phyloP scores from a whole-genome alignment of 2,888 invertebrate genomes.

The Pogonocherus hispidulus region DNA sequence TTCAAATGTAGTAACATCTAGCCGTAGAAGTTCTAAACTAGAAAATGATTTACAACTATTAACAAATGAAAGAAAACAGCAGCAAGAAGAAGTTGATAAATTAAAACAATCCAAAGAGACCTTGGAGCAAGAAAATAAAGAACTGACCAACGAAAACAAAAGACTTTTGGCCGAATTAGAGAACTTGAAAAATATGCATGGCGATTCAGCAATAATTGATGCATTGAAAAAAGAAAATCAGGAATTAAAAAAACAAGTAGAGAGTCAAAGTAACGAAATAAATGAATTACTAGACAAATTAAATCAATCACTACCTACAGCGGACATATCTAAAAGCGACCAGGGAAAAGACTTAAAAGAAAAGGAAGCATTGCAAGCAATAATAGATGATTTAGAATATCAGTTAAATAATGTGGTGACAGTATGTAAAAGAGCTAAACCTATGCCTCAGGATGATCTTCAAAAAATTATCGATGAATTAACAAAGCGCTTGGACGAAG shows the following conservation, averaged over 20 bases:
- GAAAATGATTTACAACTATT: constrained; percentile 48
- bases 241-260: constrained; percentile 54
- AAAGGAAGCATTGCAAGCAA: constrained; percentile 56
- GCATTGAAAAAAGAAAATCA: constrained; percentile 55
- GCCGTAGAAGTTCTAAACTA: constrained; percentile 46
- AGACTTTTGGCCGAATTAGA: constrained; percentile 30
- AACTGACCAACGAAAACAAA: constrained; percentile 32
- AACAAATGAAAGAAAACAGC: constrained; percentile 27
- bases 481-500: constrained; percentile 53
- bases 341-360: constrained; percentile 55
- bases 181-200: constrained; percentile 29
- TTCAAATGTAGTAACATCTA: constrained; percentile 46
- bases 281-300: constrained; percentile 53
- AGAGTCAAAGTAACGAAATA: constrained; percentile 53
- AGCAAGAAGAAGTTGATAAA: constrained; percentile 35
- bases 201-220: constrained; percentile 41
- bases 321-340: constrained; percentile 33
- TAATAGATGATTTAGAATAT: constrained; percentile 58
- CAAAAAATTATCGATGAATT: constrained; percentile 51
- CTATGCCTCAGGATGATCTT: constrained; percentile 44
- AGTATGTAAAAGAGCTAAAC: constrained; percentile 39
- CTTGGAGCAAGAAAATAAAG: constrained; percentile 42
- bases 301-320: constrained; percentile 42
- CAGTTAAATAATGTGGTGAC: constrained; percentile 48
- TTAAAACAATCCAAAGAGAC: constrained; percentile 15